A percentile compares a stretch with the other conserved stretches of the same genome.
These are phyloP conservation scores for Avahi laniger DNA, from an alignment of 2,797 vertebrate species.

Conservation along the genomic window DNA sequence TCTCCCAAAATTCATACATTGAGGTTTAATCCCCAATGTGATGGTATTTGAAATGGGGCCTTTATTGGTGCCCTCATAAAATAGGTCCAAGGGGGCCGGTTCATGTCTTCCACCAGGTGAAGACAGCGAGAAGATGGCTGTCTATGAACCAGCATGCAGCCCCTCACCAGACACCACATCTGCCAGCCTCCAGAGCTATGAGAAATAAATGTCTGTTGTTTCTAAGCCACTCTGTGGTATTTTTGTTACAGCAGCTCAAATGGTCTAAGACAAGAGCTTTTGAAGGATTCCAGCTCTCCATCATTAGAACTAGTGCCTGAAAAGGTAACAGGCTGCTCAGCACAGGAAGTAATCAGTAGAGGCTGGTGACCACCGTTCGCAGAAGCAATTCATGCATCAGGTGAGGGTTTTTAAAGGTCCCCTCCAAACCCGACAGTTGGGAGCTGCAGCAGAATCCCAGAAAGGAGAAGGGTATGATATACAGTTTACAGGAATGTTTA, in stretches of 20 bases:
- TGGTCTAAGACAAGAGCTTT: background rate
- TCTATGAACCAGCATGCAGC: background rate
- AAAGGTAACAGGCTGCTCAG: background rate
- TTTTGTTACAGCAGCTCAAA: background rate
- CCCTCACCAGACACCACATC: background rate
- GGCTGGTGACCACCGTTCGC: background rate
- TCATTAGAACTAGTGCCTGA: background rate
- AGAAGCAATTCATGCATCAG: background rate
- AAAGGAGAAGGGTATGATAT: background rate
- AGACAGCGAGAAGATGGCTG: background rate
- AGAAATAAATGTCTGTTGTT: background rate
- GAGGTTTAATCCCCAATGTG: background rate
- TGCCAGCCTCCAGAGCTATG: background rate
- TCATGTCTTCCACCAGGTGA: background rate
- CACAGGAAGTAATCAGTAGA: background rate
- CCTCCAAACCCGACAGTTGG: slow-evolving; percentile 5
- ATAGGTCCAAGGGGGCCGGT: background rate
- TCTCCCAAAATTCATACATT: background rate
- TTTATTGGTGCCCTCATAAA: background rate
- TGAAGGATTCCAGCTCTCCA: background rate
- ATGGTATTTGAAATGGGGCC: background rate
- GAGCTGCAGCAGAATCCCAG: background rate
- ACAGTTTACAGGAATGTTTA: background rate
- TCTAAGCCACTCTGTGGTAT: background rate
- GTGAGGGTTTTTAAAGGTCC: background rate